A percentile compares a stretch with the other conserved stretches of the same genome.
phyloP scores from a whole-genome alignment of 92 coral and sea anemone species.

The Hydrozoanthus gracilis region DNA sequence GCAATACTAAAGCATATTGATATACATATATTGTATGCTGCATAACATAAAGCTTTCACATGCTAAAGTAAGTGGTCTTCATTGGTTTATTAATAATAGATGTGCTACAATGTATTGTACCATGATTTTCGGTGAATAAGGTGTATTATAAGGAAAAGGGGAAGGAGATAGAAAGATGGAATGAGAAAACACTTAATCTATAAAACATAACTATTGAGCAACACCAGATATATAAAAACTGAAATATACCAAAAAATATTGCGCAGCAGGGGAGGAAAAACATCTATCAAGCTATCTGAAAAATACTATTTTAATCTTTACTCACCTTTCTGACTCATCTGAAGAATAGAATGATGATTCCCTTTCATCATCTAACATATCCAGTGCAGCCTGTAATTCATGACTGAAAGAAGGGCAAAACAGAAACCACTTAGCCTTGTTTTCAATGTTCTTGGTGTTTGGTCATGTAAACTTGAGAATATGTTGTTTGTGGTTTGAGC shows the following conservation, averaged over 20 bases:
- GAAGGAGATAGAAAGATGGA: not conserved
- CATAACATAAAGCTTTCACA: not conserved
- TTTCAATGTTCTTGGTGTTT: not conserved
- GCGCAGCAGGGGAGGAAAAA: not conserved
- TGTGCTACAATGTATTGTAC: not conserved
- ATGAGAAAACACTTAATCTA: not conserved
- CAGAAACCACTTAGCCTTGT: not conserved
- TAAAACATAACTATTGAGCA: not conserved
- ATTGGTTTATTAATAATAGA: not conserved
- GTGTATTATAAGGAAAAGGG: not conserved
- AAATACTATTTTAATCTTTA: not conserved
- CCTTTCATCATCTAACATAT: not conserved
- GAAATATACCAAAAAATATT: not conserved
- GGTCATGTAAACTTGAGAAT: not conserved
- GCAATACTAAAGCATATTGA: not conserved
- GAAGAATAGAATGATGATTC: not conserved
- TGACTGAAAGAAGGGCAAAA: not conserved
- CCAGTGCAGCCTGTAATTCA: conserved; percentile 1
- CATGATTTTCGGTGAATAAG: not conserved
- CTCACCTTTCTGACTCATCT: not conserved
- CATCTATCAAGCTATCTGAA: not conserved
- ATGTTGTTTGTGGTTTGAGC: not conserved
- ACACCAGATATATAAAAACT: not conserved
- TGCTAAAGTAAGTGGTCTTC: not conserved
- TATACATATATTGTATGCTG: not conserved